These are phyloP conservation scores for Ursus arctos DNA, from an alignment of 2,113 vertebrate genomes.

Conservation along the genomic window DNA sequence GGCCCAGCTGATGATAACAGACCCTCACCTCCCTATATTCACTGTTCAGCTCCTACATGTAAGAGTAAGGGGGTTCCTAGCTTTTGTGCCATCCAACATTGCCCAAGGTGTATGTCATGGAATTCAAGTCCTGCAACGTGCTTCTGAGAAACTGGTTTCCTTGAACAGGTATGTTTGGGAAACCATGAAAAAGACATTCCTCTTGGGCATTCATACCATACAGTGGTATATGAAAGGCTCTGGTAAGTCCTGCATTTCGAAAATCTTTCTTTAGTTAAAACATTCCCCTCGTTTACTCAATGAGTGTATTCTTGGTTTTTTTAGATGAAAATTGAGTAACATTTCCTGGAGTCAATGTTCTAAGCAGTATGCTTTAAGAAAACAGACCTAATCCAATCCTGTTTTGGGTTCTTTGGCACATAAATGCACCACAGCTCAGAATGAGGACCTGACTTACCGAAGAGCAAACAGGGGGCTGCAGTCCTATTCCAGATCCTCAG, in stretches of 20 bases:
- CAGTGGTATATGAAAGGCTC: neutral
- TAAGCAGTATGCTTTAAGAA: neutral
- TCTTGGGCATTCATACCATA: neutral
- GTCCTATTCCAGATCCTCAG: neutral
- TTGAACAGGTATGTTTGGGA: neutral
- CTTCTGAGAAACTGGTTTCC: neutral
- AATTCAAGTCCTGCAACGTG: neutral
- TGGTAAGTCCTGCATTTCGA: neutral
- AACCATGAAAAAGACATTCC: neutral
- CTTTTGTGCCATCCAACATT: accelerated
- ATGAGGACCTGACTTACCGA: neutral
- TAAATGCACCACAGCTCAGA: neutral
- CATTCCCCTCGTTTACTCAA: neutral
- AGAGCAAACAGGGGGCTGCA: neutral
- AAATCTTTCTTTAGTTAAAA: neutral
- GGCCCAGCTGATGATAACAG: neutral
- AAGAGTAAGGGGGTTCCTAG: neutral
- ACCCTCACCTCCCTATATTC: neutral
- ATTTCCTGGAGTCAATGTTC: neutral
- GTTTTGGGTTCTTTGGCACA: neutral
- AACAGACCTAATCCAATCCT: neutral
- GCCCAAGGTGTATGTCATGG: too few relatives aligned
- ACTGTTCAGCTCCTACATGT: neutral
- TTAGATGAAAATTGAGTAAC: neutral
- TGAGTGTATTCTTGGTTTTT: neutral